Percentiles rank a stretch among this genome's conserved stretches.
These are phyloP conservation scores for Ophion costatus DNA, from an alignment of 2,888 invertebrate genomes.

Conservation along the genomic window DNA sequence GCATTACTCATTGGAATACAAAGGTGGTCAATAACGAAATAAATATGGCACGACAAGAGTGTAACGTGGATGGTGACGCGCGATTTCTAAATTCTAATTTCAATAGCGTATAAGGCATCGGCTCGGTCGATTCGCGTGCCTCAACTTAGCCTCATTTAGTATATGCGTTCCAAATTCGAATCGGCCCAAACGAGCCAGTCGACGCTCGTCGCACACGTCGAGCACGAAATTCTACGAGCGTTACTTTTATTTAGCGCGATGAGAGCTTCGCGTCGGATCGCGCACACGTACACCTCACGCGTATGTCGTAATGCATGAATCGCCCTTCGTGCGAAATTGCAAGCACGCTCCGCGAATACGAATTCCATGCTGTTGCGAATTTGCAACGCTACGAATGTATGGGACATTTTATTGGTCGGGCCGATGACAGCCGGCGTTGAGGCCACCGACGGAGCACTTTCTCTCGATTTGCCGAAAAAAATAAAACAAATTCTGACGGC, in stretches of 20 bases:
- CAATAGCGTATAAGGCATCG: constrained; percentile 56
- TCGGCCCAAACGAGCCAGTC: constrained; percentile 23
- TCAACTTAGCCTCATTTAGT: constrained; percentile 25
- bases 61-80: constrained; percentile 37
- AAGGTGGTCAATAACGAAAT: neutral
- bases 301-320: constrained; percentile 1
- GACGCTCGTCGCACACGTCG: neutral
- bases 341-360: constrained; percentile 30
- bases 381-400: neutral
- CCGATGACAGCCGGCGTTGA: constrained; percentile 1
- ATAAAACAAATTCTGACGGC: neutral
- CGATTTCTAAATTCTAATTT: constrained; percentile 63
- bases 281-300: neutral
- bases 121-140: constrained; percentile 15
- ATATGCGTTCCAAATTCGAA: constrained; percentile 62
- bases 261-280: neutral
- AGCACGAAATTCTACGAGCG: neutral
- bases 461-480: constrained; percentile 30
- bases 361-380: constrained; percentile 21
- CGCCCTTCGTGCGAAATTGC: constrained; percentile 22
- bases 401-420: constrained; percentile 9
- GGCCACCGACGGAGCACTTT: constrained; percentile 40
- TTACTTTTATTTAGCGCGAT: constrained; percentile 30
- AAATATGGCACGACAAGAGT: neutral
- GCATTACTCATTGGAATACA: neutral